phyloP scores from a whole-genome alignment of 2,113 vertebrate genomes.

The Pithys albifrons region DNA sequence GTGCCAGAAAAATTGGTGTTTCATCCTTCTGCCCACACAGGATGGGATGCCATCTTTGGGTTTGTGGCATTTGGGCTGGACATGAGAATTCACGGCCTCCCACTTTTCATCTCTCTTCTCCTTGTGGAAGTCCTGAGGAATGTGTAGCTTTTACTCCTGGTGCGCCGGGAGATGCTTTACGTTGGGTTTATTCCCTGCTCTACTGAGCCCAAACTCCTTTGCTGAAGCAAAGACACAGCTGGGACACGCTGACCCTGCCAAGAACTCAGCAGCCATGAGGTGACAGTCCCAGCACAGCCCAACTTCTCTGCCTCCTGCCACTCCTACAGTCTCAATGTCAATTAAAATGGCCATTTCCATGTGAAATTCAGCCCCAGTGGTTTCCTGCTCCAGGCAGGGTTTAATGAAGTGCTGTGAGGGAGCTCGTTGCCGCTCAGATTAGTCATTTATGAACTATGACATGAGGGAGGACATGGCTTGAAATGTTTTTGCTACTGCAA shows the following conservation, averaged over 20 bases:
- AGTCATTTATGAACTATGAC: not conserved
- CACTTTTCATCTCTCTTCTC: no score
- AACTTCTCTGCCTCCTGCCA: not conserved
- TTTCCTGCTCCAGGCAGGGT: not conserved
- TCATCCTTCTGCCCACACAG: no score
- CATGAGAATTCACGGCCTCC: no score
- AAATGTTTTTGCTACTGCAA: not conserved
- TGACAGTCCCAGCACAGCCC: not conserved
- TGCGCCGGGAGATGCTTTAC: not conserved
- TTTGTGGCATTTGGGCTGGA: no score
- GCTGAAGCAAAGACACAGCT: not conserved
- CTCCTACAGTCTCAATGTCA: not conserved
- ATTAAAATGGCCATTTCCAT: not conserved
- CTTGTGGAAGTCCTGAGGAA: no score
- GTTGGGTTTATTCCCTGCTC: not conserved
- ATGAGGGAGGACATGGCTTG: accelerated
- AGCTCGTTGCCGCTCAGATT: not conserved
- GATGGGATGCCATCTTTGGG: no score
- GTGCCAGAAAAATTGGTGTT: no score
- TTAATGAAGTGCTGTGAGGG: not conserved
- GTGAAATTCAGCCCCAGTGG: not conserved
- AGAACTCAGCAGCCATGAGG: not conserved
- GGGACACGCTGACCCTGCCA: accelerated
- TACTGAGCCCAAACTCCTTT: not conserved
- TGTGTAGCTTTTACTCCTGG: not conserved